Evolutionary conservation across 2,888 invertebrate genomes (phyloP).

Genomic region (Erynnis tages): DNA sequence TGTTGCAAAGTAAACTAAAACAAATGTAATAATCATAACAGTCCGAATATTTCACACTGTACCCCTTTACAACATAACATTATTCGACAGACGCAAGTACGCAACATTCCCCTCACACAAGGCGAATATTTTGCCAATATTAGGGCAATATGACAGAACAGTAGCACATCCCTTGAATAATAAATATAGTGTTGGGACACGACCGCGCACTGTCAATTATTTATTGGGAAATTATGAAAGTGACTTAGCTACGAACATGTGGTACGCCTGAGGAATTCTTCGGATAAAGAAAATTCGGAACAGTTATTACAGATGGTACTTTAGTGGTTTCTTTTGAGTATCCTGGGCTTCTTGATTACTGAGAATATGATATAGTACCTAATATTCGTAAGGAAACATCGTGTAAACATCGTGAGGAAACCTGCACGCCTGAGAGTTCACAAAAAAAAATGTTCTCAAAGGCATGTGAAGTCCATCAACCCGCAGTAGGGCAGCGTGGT

Average conservation of each 20-base stretch:
- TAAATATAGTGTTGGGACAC: constrained; percentile 67
- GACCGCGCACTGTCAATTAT: constrained; percentile 70
- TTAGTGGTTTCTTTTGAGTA: too few species aligned
- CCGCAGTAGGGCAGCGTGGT: too few species aligned
- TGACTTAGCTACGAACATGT: constrained; percentile 39
- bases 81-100: constrained; percentile 10
- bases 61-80: constrained; percentile 21
- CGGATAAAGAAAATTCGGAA: neutral
- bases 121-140: constrained; percentile 73
- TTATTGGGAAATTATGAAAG: constrained; percentile 74
- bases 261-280: neutral
- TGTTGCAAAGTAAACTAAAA: too few species aligned
- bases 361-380: too few species aligned
- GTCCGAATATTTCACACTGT: constrained; percentile 12
- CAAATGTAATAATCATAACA: constrained; percentile 1
- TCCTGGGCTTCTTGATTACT: too few species aligned
- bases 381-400: too few species aligned
- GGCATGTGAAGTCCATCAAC: too few species aligned
- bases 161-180: constrained; percentile 74
- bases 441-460: too few species aligned
- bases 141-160: constrained; percentile 77
- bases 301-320: too few species aligned
- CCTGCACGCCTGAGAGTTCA: too few species aligned
- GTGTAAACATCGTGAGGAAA: too few species aligned
- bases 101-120: constrained; percentile 63